Conservation (phyloP, 2,113 vertebrate genomes). For the Aptenodytes patagonicus region DNA sequence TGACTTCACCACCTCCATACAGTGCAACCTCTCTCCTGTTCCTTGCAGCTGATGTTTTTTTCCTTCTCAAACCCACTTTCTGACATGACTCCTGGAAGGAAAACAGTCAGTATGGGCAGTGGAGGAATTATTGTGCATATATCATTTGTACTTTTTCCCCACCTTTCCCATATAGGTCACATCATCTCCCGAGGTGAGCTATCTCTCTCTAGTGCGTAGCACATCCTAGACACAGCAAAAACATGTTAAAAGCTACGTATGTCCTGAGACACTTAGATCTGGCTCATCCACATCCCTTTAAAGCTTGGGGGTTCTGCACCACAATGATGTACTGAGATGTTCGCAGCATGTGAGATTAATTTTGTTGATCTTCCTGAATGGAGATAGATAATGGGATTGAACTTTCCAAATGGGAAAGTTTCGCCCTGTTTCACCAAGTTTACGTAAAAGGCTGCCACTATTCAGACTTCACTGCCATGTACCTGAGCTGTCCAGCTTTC, state of each 20-base stretch:
- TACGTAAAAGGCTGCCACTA: rapidly evolving
- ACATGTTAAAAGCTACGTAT: rapidly evolving
- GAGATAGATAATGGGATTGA: not conserved
- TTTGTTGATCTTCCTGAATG: not conserved
- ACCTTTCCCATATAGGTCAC: not conserved
- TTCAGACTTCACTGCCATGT: not conserved
- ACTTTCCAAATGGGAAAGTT: not conserved
- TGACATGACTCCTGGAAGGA: not conserved
- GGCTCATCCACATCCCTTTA: not conserved
- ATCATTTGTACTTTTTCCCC: not conserved
- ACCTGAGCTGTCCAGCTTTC: not conserved
- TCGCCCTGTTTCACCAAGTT: not conserved
- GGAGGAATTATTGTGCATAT: not conserved
- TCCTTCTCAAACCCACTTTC: not conserved
- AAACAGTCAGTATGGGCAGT: not conserved
- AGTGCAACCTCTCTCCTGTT: not conserved
- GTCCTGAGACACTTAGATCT: not conserved
- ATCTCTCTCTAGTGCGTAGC: not conserved
- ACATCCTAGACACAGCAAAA: not conserved
- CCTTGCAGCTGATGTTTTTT: not conserved
- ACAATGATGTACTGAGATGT: rapidly evolving
- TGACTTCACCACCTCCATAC: not conserved
- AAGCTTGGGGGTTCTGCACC: not conserved
- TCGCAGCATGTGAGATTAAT: not conserved
- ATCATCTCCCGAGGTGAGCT: not conserved